A percentile compares a stretch with the other conserved stretches of the same genome.
Conservation (phyloP, 2,888 invertebrate species). For the Aporophyla nigra region DNA sequence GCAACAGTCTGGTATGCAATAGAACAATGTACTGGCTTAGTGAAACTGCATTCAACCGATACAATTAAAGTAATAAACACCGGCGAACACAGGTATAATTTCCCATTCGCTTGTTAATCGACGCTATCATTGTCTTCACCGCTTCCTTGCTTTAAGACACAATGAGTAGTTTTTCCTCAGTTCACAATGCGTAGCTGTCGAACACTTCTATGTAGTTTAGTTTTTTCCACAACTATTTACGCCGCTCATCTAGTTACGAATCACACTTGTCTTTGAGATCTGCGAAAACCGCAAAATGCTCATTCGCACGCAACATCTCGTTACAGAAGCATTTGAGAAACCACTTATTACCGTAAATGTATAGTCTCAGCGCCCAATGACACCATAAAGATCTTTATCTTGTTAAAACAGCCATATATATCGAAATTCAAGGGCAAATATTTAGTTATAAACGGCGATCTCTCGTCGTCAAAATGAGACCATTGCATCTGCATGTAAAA, state of each 20-base stretch:
- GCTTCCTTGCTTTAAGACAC: constrained; percentile 84
- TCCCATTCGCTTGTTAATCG: constrained; percentile 87
- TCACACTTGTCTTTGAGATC: constrained; percentile 75
- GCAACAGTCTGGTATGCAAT: constrained; percentile 81
- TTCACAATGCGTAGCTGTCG: constrained; percentile 82
- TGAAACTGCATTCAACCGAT: constrained; percentile 87
- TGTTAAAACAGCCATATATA: constrained; percentile 66
- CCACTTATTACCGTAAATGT: constrained; percentile 73
- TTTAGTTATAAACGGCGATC: constrained; percentile 62
- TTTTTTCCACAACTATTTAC: constrained; percentile 72
- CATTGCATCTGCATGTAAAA: constrained; percentile 69
- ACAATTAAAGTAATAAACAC: constrained; percentile 88
- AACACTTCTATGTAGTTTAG: constrained; percentile 75
- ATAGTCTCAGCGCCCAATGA: constrained; percentile 60
- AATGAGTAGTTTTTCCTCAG: constrained; percentile 85
- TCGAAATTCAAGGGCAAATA: constrained; percentile 74
- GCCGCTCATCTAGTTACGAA: constrained; percentile 71
- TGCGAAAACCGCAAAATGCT: constrained; percentile 84
- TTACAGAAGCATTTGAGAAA: constrained; percentile 74
- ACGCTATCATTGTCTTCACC: constrained; percentile 86
- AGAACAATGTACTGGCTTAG: constrained; percentile 84
- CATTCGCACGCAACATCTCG: constrained; percentile 80
- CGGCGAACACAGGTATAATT: constrained; percentile 81
- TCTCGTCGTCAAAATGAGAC: constrained; percentile 64
- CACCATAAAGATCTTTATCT: constrained; percentile 72